Evolutionary conservation across 2,797 vertebrate genomes (phyloP).

Genomic region (Hemitrygon akajei): DNA sequence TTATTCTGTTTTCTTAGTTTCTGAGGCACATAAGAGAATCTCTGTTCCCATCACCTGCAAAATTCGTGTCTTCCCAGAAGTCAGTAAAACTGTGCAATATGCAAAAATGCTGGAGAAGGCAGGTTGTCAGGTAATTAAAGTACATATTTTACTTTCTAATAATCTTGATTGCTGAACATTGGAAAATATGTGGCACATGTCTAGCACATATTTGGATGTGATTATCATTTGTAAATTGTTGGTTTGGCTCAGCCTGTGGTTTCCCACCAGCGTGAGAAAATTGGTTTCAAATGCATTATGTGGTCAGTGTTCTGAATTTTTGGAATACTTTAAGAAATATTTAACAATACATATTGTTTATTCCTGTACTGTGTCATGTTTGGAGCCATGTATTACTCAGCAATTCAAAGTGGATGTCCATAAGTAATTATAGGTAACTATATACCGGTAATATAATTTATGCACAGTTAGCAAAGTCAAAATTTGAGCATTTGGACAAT

Average conservation of each 20-base stretch:
- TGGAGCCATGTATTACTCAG: not conserved
- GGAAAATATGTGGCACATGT: too few relatives aligned
- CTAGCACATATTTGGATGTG: not conserved
- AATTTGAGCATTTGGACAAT: not conserved
- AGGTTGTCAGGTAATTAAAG: conserved; percentile 82
- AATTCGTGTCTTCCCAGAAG: conserved; percentile 87
- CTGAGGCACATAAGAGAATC: conserved; percentile 80
- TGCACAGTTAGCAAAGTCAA: not conserved
- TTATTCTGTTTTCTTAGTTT: conserved; percentile 57
- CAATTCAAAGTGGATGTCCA: not conserved
- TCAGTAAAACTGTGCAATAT: conserved; percentile 82
- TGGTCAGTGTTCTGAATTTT: not conserved
- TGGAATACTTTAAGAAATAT: not conserved
- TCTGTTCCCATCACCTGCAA: conserved; percentile 93
- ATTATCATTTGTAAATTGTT: not conserved
- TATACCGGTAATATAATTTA: not conserved
- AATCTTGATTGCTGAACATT: not conserved
- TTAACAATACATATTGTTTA: not conserved
- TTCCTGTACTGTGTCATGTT: not conserved
- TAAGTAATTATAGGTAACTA: not conserved
- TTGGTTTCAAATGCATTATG: not conserved
- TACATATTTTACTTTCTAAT: not conserved
- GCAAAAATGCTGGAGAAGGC: conserved; percentile 92
- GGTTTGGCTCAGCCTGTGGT: not conserved
- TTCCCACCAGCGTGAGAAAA: not conserved